Base-by-base conservation (phyloP, 2,113 vertebrate genomes). In the Cheilinus undulatus region DNA sequence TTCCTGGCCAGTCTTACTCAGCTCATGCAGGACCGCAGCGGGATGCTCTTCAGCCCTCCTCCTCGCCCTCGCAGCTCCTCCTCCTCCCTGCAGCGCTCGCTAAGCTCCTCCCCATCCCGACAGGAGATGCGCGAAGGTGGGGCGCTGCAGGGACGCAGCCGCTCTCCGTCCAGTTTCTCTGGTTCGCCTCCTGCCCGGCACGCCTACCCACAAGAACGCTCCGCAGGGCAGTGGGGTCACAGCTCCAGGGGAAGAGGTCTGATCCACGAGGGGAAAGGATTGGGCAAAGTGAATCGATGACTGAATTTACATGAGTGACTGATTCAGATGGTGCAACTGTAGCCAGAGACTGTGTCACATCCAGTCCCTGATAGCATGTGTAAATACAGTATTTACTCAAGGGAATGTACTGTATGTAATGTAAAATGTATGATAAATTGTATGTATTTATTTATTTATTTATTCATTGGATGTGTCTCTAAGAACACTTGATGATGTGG, bases 1-100 rank as follows among this genome's bases (percentile, higher is more conserved):
- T 97, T 98, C 84, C 94, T 99, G 68, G 96, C 96, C 78, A 97
- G 95, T 71, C 95, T 99, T 90, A 96, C 96, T 84, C 96, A 98
- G 91, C 96, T 99, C 88, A 95, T 98, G 89, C 96, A 98, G 88
- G 97, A 97, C 76, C 96, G 96, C 80, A 93, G 87, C 0, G 91
- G 96, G 83, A 92, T 95, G 73, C 96, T 96, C 68, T 95, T 96
- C 89, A 96, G 95, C 80, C 95, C 96, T 23, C 94, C 94, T 38
- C 92, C 94, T 14, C 95, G 95, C 52, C 95, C 94, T 24, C 95
- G 96, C 78, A 96, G 95, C 89, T 95, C 96, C 70, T 95, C 95
- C 43, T 91, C 92, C 45, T 96, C 95, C 67, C 92, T 99, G 85
- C 97, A 98, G 85, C 96, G 97, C 88, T 98, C 97, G 0, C 91